Percentiles rank a stretch among this genome's conserved stretches.
phyloP scores from a whole-genome alignment of 2,797 vertebrate genomes.

The Nothura maculosa region DNA sequence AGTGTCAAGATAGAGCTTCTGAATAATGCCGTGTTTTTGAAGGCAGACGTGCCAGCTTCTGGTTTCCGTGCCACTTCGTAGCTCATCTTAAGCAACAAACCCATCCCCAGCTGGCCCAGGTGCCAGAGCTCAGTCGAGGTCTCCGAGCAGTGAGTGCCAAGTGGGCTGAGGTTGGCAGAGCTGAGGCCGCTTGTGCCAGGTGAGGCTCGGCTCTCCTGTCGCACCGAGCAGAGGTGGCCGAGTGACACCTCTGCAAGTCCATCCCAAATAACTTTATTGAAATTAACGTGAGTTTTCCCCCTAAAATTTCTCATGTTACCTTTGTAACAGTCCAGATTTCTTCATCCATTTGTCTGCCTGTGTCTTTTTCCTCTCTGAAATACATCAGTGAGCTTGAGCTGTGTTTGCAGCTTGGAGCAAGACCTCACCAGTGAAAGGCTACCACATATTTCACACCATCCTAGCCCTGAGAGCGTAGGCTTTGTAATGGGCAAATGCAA shows the following conservation, averaged over 20 bases:
- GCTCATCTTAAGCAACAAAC: not conserved
- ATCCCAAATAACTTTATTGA: not conserved
- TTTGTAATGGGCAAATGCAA: not conserved
- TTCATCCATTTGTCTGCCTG: not conserved
- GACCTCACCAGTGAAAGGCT: not conserved
- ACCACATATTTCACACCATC: not conserved
- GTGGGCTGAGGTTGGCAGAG: not conserved
- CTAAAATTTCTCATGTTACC: not conserved
- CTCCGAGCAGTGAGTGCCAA: not conserved
- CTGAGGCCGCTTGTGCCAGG: not conserved
- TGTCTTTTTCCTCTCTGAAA: not conserved
- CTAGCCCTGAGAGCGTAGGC: not conserved
- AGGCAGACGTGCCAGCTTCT: not conserved
- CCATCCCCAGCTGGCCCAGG: not conserved
- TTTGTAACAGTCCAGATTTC: not conserved
- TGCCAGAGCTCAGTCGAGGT: not conserved
- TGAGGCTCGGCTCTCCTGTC: not conserved
- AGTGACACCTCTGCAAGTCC: not conserved
- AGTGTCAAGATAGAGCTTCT: not conserved
- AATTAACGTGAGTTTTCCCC: not conserved
- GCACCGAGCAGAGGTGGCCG: not conserved
- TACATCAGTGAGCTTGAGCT: not conserved
- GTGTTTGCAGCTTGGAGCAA: not conserved
- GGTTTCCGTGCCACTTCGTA: not conserved
- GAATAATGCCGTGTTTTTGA: not conserved